phyloP scores from a whole-genome alignment of 2,113 vertebrate genomes.

The Nothocercus nigrocapillus region DNA sequence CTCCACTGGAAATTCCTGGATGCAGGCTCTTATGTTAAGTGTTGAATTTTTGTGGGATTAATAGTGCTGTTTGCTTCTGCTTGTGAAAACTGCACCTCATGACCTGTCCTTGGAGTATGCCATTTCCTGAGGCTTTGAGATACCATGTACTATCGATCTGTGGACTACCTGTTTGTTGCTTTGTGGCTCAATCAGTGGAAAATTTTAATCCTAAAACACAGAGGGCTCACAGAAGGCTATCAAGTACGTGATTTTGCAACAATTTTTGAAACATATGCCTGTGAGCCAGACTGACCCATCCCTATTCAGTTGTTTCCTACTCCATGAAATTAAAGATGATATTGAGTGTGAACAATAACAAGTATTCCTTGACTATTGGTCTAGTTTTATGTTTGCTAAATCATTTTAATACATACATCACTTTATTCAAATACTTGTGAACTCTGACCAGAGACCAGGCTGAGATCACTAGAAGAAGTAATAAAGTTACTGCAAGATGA shows the following conservation, averaged over 20 bases:
- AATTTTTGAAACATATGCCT: neutral
- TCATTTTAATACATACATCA: neutral
- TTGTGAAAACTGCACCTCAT: neutral
- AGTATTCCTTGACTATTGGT: neutral
- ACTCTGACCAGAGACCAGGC: neutral
- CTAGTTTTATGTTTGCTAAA: neutral
- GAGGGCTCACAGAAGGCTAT: neutral
- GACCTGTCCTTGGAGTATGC: neutral
- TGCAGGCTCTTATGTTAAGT: neutral
- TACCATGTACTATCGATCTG: neutral
- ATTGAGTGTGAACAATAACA: neutral
- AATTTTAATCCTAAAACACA: neutral
- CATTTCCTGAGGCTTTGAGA: neutral
- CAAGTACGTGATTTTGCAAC: neutral
- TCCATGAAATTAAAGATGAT: neutral
- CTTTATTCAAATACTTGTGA: neutral
- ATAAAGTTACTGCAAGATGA: neutral
- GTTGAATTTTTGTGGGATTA: neutral
- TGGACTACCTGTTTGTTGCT: neutral
- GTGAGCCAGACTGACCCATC: neutral
- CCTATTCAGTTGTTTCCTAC: neutral
- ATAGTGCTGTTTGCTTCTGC: conserved; percentile 29
- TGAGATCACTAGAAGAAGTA: neutral
- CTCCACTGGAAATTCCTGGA: conserved; percentile 31
- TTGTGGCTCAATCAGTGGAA: neutral